These are phyloP conservation scores for Creontiades dilutus DNA, from an alignment of 2,888 invertebrate species.

Conservation along the genomic window DNA sequence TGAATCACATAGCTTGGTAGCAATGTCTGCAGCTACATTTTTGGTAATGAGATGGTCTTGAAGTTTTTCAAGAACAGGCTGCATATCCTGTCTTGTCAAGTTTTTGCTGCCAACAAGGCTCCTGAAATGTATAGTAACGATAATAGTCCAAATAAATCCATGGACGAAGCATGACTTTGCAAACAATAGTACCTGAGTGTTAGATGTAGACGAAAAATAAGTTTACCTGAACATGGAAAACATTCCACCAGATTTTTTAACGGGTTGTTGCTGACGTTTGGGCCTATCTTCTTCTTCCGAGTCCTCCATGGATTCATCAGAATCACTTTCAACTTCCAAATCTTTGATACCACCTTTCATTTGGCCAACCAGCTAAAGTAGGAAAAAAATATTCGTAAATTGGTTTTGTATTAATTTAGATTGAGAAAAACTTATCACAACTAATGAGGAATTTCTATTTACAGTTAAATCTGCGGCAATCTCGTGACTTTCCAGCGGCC, in stretches of 20 bases:
- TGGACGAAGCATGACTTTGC: too few species aligned
- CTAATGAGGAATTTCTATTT: conserved; percentile 77
- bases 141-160: too few species aligned
- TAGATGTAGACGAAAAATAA: background rate
- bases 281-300: conserved; percentile 79
- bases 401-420: background rate
- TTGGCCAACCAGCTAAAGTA: conserved; percentile 86
- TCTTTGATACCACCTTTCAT: conserved; percentile 92
- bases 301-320: conserved; percentile 83
- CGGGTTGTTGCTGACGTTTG: conserved; percentile 74
- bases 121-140: conserved; percentile 77
- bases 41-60: conserved; percentile 97
- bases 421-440: background rate
- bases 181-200: too few species aligned
- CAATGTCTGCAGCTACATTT: conserved; percentile 98
- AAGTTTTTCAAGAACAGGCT: conserved; percentile 93
- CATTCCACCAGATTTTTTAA: conserved; percentile 82
- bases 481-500: conserved; percentile 82
- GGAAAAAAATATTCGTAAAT: background rate
- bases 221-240: conserved; percentile 88
- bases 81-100: conserved; percentile 88
- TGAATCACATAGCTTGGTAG: conserved; percentile 95
- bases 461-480: conserved; percentile 81
- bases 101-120: conserved; percentile 94
- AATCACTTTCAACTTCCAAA: conserved; percentile 88